Base-by-base conservation (phyloP, 2,797 vertebrate genomes). In the Myioborus melanocephalus region DNA sequence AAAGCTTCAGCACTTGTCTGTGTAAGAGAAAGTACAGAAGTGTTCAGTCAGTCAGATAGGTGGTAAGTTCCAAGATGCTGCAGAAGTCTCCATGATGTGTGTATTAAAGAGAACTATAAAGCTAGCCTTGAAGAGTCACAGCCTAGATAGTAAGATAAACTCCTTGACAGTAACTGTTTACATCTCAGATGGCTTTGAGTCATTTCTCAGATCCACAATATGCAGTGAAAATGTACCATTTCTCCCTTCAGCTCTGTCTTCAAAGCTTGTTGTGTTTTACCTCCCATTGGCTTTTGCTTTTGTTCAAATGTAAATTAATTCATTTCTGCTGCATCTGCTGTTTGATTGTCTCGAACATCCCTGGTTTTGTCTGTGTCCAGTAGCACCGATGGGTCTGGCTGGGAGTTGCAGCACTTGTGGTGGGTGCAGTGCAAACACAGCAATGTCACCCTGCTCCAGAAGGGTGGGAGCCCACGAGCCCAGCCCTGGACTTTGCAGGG, bases 281-380 rank as follows among this genome's bases (percentile, higher is more conserved):
- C 49, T 92, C 82, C 83, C 28, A 3, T 57, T 93, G 80, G 80
- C 88, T 91, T 91, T 91, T 91, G 76, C 91, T 76, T 93, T 91
- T 87, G 73, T 92, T 93, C 86, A 95, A 94, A 95, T 95, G 95
- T 84, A 95, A 95, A 93, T 86, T 26, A 93, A 93, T 95, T 95
- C 8, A 63, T 95, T 88, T 93, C 83, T 93, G 90, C 86, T 89
- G 92, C 63, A 79, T 94, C 73, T 68, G 83, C 77, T 87, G 47
- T 91, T 82, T 95, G 93, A 94, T 91, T 95, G 86, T 91, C 50
- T 91, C 17, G 23, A 70, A 26, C 61, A 35, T 84, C 56, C 60
- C 55, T 43, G 13, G 52, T 46, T 75, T 56, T 63, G 41, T 83
- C 87, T 80, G 60, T 2, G 1, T 68, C 80, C 65, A 7, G 81